Conservation (phyloP, 2,888 invertebrate species). For the Rhagonycha fulva region DNA sequence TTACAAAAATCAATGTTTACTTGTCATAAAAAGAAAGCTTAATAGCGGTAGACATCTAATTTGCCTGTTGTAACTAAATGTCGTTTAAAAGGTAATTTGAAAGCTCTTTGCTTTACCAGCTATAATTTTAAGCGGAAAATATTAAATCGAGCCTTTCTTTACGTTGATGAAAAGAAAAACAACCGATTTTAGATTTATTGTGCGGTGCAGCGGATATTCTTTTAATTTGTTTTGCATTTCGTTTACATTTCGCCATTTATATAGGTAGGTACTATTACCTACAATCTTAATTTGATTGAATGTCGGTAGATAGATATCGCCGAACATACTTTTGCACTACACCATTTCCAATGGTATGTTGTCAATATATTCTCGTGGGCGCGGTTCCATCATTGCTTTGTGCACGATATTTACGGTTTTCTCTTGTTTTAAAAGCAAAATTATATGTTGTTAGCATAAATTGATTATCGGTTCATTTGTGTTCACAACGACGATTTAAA, state of each 20-base stretch:
- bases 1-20: slow-evolving; percentile 28
- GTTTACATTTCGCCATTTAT: slow-evolving; percentile 36
- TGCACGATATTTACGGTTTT: slow-evolving; percentile 24
- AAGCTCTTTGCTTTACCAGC: slow-evolving; percentile 16
- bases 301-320: slow-evolving; percentile 37
- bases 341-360: slow-evolving; percentile 31
- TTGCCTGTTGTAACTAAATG: slow-evolving; percentile 30
- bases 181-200: not conserved
- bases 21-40: slow-evolving; percentile 21
- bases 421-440: slow-evolving; percentile 15
- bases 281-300: slow-evolving; percentile 45
- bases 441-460: slow-evolving; percentile 1
- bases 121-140: slow-evolving; percentile 5
- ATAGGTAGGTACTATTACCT: no score
- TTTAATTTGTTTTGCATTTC: slow-evolving; percentile 41
- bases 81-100: slow-evolving; percentile 26
- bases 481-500: not conserved
- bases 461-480: slow-evolving; percentile 1
- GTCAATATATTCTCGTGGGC: slow-evolving; percentile 28
- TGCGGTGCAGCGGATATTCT: not conserved
- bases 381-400: slow-evolving; percentile 27
- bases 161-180: not conserved
- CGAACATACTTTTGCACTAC: slow-evolving; percentile 36
- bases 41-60: slow-evolving; percentile 27
- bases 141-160: not conserved